Evolutionary conservation across 2,888 invertebrate genomes (phyloP), one percentile per base, ranked within the genome.

Genomic region (Drosophila macrothrix): DNA sequence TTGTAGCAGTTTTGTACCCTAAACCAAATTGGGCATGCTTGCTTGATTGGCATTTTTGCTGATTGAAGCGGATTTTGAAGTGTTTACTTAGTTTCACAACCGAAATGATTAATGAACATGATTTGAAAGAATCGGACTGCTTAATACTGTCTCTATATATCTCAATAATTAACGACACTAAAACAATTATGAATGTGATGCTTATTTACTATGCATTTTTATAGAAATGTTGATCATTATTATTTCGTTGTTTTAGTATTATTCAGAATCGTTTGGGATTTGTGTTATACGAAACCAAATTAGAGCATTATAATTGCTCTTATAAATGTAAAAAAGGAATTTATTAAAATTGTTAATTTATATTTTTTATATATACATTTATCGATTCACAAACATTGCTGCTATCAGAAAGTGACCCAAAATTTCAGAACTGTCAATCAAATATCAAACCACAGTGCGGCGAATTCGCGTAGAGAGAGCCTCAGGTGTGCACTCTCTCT

Each of bases 381-480:
- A 46, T 46, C 7, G 6, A 25, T 25, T 7, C 25, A 9, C 22
- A 43, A 43, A 22, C 41, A 12, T 49, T 28, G 7, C 16, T 37
- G 16, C 7, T 16, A 16, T 6, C 14, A 46, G 49, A 29, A 29
- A 19, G 14, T 7, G n/a, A 7, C 7, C 7, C 6, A 14, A 25
- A n/a, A 41, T 16, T 53, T 60, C 53, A 37, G 25, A 4, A 4
- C n/a, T 28, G 9, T 14, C 10, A 7, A 28, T 2, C 3, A n/a
- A 1, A 0, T 29, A 31, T 5, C 5, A n/a, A 14, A 46, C 61
- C 88, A 84, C 85, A 50, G 88, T 88, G 83, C 85, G 83, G 84
- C 80, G 79, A 82, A 84, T 73, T 78, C 54, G 22, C 1, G 1
- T 19, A 22, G 29, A 46, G 59, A 59, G 55, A 50, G 50, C 3